phyloP scores from a whole-genome alignment of 2,888 invertebrate genomes.

The Temnothorax rugatulus region DNA sequence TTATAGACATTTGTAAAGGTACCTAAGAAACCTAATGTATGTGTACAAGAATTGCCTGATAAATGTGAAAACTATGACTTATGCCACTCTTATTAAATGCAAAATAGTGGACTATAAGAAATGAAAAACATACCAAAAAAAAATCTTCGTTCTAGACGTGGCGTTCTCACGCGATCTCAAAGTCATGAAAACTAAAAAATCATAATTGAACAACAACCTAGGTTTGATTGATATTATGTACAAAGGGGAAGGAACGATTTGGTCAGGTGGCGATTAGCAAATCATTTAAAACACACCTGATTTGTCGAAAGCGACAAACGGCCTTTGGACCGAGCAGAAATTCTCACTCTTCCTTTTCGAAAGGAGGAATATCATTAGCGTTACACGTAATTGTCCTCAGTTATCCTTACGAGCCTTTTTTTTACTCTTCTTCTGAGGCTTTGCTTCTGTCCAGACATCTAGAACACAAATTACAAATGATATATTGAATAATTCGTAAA shows the following conservation, averaged over 20 bases:
- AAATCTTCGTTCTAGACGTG: conserved; percentile 57
- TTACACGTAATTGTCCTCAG: conserved; percentile 85
- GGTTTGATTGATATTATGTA: conserved; percentile 73
- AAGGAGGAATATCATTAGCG: conserved; percentile 65
- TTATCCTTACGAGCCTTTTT: conserved; percentile 92
- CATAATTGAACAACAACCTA: conserved; percentile 70
- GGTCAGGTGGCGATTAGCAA: conserved; percentile 73
- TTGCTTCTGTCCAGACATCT: conserved; percentile 93
- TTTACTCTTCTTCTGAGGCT: conserved; percentile 91
- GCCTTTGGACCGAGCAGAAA: conserved; percentile 70
- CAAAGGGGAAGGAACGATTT: conserved; percentile 76
- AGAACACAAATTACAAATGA: conserved; percentile 71
- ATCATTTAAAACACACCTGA: conserved; percentile 76
- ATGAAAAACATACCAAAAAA: conserved; percentile 26
- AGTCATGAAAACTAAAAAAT: conserved; percentile 66
- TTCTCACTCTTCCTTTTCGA: conserved; percentile 68
- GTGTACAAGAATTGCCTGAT: conserved; percentile 58
- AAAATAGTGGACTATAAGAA: conserved; percentile 61
- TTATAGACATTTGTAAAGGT: conserved; percentile 47
- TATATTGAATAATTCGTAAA: background rate
- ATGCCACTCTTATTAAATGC: conserved; percentile 72
- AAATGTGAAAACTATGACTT: conserved; percentile 67
- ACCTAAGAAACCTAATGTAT: conserved; percentile 55
- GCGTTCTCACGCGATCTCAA: conserved; percentile 60
- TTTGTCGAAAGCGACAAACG: conserved; percentile 70